Conservation (phyloP, 2,113 vertebrate genomes). For the Hypanus sabinus region DNA sequence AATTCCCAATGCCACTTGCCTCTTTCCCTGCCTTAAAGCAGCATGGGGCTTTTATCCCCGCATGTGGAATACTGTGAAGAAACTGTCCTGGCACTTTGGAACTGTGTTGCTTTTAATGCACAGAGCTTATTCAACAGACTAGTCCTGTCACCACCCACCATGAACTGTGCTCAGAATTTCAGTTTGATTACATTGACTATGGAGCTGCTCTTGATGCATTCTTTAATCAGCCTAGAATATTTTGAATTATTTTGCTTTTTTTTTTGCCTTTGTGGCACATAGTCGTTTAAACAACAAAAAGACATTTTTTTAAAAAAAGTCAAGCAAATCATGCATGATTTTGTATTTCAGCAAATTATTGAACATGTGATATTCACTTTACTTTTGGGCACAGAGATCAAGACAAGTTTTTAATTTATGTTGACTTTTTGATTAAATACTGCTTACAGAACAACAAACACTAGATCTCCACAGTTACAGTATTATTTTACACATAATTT, state of each 20-base stretch:
- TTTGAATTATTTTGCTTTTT: background rate
- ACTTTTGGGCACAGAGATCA: background rate
- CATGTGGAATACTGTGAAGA: constrained; percentile 98
- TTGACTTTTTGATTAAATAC: constrained; percentile 26
- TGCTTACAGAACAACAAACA: constrained; percentile 51
- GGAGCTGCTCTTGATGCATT: constrained; percentile 24
- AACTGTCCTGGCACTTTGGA: constrained; percentile 71
- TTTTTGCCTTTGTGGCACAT: background rate
- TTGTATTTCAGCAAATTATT: constrained; percentile 22
- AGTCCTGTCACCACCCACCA: constrained; percentile 57
- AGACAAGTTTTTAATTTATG: constrained; percentile 25
- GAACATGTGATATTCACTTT: constrained; percentile 10
- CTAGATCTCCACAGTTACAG: constrained; percentile 59
- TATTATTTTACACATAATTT: constrained; percentile 69
- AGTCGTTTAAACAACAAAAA: constrained; percentile 20
- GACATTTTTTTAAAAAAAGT: background rate
- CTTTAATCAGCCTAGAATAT: constrained; percentile 28
- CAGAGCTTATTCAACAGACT: constrained; percentile 55
- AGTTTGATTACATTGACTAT: background rate
- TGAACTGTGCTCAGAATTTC: constrained; percentile 35
- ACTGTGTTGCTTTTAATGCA: constrained; percentile 67
- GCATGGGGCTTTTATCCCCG: constrained; percentile 74
- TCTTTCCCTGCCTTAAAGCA: constrained; percentile 96
- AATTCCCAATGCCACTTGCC: constrained; percentile 71
- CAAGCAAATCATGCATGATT: constrained; percentile 22